Evolutionary conservation across 1,140 invertebrate genomes (phyloP), one percentile per base, ranked within the genome.

Genomic region (Drosophila paulistorum): DNA sequence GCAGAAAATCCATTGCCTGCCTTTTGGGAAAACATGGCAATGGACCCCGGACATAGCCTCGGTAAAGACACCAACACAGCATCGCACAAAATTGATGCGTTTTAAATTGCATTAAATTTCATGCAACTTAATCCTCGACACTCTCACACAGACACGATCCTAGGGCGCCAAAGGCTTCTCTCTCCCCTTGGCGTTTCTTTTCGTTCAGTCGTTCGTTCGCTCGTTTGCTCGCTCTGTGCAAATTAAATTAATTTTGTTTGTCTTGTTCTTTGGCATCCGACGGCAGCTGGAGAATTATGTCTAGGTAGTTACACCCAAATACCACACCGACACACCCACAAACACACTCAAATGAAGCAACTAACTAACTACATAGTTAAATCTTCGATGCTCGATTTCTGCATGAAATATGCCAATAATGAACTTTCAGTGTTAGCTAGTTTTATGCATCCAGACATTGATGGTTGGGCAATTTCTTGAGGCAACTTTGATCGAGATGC

Each of bases 31-130:
- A 65, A 85, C 62, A 80, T 70, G 66, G 57, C 61, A 68, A 59
- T 72, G 58, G 17, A 9, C 45, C 45, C 20, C 17, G 9, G 45
- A 6, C 7, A 11, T 9, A 51, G 45, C 35, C 35, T 37, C 45
- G 17, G 17, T 14, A 39, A 2, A 10, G 37, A 11, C 17, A 51
- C 45, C 45, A 51, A 23, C 45, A 51, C 77, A 75, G 42, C 69
- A 55, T 54, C 68, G 37, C 74, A 63, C 63, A 65, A 74, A 78
- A 82, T 82, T 82, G 79, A 82, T 68, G 70, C 66, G 70, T 80
- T 87, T 87, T 80, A 87, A 89, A 87, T 80, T 69, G 75, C 80
- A 83, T 83, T 79, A 79, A 79, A 83, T 65, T 82, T 65, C 77
- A 66, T 48, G 75, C 30, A 70, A 65, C 75, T 74, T 83, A 83